These are phyloP conservation scores for Palythoa grandis DNA, from an alignment of 92 coral and sea anemone genomes.

Conservation along the genomic window DNA sequence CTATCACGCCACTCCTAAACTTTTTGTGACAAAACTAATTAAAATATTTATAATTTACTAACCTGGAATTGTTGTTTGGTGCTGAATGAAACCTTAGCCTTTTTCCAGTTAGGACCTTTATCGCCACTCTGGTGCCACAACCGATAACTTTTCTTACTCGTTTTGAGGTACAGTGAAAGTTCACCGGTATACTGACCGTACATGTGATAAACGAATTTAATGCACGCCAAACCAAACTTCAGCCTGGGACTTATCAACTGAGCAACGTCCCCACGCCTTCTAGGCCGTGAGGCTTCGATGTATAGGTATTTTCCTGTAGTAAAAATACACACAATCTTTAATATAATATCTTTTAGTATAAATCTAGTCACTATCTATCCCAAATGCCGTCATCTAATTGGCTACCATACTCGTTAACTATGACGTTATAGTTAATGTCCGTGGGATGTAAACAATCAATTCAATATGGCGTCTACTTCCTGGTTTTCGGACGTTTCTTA, in stretches of 20 bases:
- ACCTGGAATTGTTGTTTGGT: conserved; percentile 34
- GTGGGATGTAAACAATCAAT: too few species aligned
- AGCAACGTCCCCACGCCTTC: conserved; percentile 2
- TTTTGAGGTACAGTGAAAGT: conserved; percentile 32
- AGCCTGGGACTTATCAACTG: conserved; percentile 18
- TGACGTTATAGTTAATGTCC: too few species aligned
- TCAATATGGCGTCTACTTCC: too few species aligned
- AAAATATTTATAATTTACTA: not conserved
- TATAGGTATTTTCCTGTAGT: conserved; percentile 23
- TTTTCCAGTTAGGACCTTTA: conserved; percentile 8
- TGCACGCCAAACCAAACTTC: conserved; percentile 12
- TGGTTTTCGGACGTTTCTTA: too few species aligned
- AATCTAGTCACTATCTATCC: not conserved
- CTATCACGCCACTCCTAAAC: too few species aligned
- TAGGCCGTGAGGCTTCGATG: conserved; percentile 26
- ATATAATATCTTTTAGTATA: too few species aligned
- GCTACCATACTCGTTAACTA: too few species aligned
- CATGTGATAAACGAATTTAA: conserved; percentile 22
- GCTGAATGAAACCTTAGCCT: conserved; percentile 23
- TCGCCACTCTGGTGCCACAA: conserved; percentile 2
- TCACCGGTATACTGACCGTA: conserved; percentile 10
- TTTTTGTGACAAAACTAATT: not conserved
- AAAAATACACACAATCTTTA: not conserved
- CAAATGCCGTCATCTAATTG: too few species aligned
- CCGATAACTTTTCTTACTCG: conserved; percentile 24